Evolutionary conservation across 2,797 vertebrate species (phyloP).

Genomic region (Phoxinus dragarum): DNA sequence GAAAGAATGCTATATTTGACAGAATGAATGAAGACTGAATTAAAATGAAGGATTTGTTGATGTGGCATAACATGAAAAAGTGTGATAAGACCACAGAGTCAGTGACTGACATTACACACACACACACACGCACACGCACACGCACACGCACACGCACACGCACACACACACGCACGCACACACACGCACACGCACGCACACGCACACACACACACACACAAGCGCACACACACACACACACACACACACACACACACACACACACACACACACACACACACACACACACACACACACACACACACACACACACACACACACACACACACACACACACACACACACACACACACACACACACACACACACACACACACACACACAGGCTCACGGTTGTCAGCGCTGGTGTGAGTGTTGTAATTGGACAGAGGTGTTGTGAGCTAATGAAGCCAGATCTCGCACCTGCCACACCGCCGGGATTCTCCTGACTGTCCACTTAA

Average conservation of each 20-base stretch:
- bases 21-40: neutral
- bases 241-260: no score
- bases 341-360: neutral
- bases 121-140: no score
- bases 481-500: conserved; percentile 83
- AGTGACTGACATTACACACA: neutral
- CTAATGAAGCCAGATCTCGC: conserved; percentile 85
- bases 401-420: conserved; percentile 79
- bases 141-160: no score
- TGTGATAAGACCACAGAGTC: neutral
- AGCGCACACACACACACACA: no score
- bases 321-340: neutral
- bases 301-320: conserved; percentile 45
- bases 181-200: no score
- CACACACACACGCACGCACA: no score
- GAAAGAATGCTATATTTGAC: neutral
- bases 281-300: neutral
- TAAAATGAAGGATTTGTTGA: neutral
- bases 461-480: conserved; percentile 82
- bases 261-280: no score
- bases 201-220: no score
- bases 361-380: conserved; percentile 42
- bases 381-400: conserved; percentile 65
- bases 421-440: conserved; percentile 84
- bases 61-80: neutral